Evolutionary conservation across 2,797 vertebrate genomes (phyloP).

Genomic region (Cheirogaleus major): DNA sequence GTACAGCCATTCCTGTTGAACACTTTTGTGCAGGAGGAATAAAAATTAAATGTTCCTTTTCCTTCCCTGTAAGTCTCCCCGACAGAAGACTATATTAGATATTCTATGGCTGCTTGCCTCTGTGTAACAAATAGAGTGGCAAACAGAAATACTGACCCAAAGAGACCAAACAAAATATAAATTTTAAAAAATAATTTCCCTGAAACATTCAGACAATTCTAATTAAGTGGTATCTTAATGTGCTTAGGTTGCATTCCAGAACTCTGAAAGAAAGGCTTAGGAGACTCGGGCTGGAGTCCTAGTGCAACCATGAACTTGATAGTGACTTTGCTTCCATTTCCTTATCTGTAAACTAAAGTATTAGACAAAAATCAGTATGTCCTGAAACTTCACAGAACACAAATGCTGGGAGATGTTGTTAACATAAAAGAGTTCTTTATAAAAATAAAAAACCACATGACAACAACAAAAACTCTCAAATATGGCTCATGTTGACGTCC

Average conservation of each 20-base stretch:
- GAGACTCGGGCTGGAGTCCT: background rate
- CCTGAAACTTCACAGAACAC: background rate
- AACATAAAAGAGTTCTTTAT: background rate
- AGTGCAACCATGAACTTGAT: background rate
- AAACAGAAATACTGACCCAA: background rate
- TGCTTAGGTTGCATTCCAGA: background rate
- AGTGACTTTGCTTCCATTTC: background rate
- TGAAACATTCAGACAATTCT: background rate
- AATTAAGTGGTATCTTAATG: background rate
- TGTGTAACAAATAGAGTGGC: background rate
- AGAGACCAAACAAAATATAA: constrained; percentile 13
- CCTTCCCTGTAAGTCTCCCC: background rate
- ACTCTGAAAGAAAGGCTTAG: background rate
- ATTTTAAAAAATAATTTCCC: background rate
- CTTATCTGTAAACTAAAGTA: background rate
- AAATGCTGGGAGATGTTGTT: background rate
- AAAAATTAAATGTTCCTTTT: background rate
- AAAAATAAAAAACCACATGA: background rate
- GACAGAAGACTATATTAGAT: background rate
- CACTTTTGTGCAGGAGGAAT: background rate
- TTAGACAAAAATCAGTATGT: background rate
- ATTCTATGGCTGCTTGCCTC: background rate
- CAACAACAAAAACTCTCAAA: background rate
- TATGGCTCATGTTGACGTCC: background rate
- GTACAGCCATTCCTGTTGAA: background rate